phyloP scores from a whole-genome alignment of 2,888 invertebrate genomes.

The Xestia c-nigrum region DNA sequence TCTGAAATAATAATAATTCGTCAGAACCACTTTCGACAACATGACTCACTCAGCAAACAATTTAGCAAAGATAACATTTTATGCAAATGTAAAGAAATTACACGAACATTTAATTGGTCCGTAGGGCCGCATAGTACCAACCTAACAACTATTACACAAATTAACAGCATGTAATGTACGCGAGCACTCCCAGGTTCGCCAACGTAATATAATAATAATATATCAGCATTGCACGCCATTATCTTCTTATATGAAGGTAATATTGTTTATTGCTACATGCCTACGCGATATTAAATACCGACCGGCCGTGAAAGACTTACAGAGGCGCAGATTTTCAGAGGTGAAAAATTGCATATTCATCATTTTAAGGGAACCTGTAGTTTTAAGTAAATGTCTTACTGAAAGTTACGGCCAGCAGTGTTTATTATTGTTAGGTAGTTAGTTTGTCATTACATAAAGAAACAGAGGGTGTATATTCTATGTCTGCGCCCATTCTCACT shows the following conservation, averaged over 20 bases:
- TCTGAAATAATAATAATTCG: not conserved
- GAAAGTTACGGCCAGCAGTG: not conserved
- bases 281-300: constrained; percentile 61
- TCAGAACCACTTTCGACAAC: not conserved
- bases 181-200: constrained; percentile 65
- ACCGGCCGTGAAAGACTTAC: constrained; percentile 24
- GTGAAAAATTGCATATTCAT: constrained; percentile 46
- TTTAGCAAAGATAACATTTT: constrained; percentile 56
- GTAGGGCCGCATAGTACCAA: constrained; percentile 45
- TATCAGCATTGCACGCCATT: constrained; percentile 68
- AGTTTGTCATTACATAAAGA: too few species aligned
- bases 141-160: constrained; percentile 72
- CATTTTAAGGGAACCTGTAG: constrained; percentile 12
- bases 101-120: constrained; percentile 53
- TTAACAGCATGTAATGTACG: constrained; percentile 69
- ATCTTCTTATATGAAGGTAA: constrained; percentile 62
- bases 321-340: constrained; percentile 36
- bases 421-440: not conserved
- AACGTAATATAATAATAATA: constrained; percentile 60
- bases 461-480: not conserved
- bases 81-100: constrained; percentile 65
- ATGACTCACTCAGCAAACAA: constrained; percentile 47
- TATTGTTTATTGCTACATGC: constrained; percentile 65
- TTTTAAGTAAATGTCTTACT: not conserved
- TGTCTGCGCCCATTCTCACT: not conserved